phyloP scores from a whole-genome alignment of 2,888 invertebrate genomes.

The Seira ritae region DNA sequence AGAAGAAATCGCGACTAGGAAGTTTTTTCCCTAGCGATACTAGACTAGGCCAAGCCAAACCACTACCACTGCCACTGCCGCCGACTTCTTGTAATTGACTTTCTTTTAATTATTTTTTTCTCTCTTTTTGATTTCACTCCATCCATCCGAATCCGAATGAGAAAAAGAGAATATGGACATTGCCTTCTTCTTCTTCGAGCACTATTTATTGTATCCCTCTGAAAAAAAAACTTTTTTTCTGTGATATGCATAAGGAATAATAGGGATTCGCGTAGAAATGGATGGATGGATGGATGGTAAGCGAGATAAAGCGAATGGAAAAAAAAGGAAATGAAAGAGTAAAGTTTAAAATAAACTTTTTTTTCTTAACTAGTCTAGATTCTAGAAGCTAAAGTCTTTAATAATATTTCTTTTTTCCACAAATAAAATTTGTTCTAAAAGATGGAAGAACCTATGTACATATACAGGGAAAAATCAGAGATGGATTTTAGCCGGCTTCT shows the following conservation, averaged over 20 bases:
- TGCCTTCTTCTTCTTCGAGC: not conserved
- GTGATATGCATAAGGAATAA: not conserved
- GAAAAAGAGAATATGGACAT: not conserved
- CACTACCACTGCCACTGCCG: slow-evolving; percentile 16
- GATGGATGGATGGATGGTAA: too few relatives aligned
- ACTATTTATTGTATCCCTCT: not conserved
- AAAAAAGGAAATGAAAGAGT: not conserved
- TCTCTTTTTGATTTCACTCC: slow-evolving; percentile 37
- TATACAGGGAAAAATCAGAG: not conserved
- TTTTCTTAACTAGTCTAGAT: too few relatives aligned
- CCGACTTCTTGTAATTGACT: slow-evolving; percentile 73
- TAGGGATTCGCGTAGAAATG: not conserved
- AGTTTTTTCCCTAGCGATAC: too few relatives aligned
- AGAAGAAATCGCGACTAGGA: too few relatives aligned
- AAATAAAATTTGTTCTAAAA: not conserved
- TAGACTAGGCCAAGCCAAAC: too few relatives aligned
- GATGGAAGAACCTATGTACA: not conserved
- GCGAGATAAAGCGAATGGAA: not conserved
- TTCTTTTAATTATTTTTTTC: slow-evolving; percentile 74
- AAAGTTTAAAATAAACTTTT: slow-evolving; percentile 1
- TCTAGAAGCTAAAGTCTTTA: not conserved
- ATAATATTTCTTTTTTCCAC: not conserved
- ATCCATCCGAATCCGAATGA: slow-evolving; percentile 45
- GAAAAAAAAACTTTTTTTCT: not conserved
- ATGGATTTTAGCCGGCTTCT: too few relatives aligned